Conservation (phyloP, 2,113 vertebrate species). For the Megaleporinus macrocephalus region DNA sequence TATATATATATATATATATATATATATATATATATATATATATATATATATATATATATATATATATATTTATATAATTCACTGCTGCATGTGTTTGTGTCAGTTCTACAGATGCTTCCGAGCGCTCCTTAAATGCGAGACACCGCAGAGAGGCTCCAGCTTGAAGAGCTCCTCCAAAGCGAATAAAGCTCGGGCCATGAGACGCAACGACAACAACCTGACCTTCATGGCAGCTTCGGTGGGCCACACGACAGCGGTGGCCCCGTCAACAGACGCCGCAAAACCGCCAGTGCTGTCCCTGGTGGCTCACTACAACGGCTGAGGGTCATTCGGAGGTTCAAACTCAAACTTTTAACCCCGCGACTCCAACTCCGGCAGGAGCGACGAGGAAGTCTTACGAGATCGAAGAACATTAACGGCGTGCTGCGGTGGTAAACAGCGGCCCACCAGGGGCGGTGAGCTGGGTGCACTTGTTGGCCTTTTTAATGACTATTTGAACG, state of each 20-base stretch:
- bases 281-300: slow-evolving; percentile 59
- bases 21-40: no score
- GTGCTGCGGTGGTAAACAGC: not conserved
- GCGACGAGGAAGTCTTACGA: no score
- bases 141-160: slow-evolving; percentile 62
- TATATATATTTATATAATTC: no score
- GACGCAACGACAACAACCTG: slow-evolving; percentile 54
- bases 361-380: not conserved
- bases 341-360: not conserved
- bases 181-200: slow-evolving; percentile 55
- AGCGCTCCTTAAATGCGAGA: slow-evolving; percentile 71
- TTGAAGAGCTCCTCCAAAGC: slow-evolving; percentile 70
- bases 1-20: no score
- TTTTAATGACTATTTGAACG: not conserved
- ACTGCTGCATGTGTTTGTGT: slow-evolving; percentile 16
- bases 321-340: not conserved
- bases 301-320: slow-evolving; percentile 59
- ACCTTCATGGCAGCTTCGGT: slow-evolving; percentile 69
- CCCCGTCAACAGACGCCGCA: slow-evolving; percentile 49
- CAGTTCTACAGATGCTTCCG: slow-evolving; percentile 85
- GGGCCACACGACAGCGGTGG: slow-evolving; percentile 36
- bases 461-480: not conserved
- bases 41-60: no score
- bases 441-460: not conserved
- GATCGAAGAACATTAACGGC: not conserved